phyloP scores from a whole-genome alignment of 2,888 invertebrate species.

The Urechis unicinctus region DNA sequence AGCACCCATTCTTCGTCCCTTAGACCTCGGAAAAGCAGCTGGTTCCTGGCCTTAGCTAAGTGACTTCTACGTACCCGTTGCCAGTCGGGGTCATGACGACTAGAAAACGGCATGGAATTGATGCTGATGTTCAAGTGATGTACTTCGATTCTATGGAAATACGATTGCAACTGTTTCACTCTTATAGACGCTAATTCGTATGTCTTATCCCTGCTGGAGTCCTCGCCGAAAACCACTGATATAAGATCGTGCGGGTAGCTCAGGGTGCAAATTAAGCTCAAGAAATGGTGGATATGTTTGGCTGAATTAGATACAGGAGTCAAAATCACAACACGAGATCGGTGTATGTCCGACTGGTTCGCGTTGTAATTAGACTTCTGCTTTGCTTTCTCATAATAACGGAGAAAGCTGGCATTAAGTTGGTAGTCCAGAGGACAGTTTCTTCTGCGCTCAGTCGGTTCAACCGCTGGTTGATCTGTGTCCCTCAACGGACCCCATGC shows the following conservation, averaged over 20 bases:
- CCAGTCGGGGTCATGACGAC: conserved; percentile 21
- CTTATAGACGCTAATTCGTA: conserved; percentile 23
- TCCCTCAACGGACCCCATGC: too few relatives aligned
- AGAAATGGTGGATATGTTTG: conserved; percentile 21
- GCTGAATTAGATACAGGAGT: conserved; percentile 34
- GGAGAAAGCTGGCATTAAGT: too few relatives aligned
- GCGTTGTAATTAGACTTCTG: too few relatives aligned
- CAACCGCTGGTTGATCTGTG: too few relatives aligned
- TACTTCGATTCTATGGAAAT: conserved; percentile 27
- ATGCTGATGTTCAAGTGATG: conserved; percentile 13
- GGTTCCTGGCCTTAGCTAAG: conserved; percentile 35
- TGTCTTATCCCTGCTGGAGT: conserved; percentile 29
- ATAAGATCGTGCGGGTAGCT: conserved; percentile 32
- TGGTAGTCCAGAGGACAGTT: too few relatives aligned
- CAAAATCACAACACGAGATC: too few relatives aligned
- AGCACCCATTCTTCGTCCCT: conserved; percentile 30
- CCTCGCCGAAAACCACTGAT: conserved; percentile 36
- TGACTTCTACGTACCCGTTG: conserved; percentile 33
- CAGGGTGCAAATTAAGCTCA: conserved; percentile 22
- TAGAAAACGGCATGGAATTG: neutral
- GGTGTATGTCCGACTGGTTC: too few relatives aligned
- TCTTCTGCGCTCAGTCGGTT: too few relatives aligned
- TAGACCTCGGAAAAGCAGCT: conserved; percentile 26
- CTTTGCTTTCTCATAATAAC: too few relatives aligned
- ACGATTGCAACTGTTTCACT: conserved; percentile 20